Conservation (phyloP, 2,113 vertebrate species). For the Poeciliopsis prolifica region DNA sequence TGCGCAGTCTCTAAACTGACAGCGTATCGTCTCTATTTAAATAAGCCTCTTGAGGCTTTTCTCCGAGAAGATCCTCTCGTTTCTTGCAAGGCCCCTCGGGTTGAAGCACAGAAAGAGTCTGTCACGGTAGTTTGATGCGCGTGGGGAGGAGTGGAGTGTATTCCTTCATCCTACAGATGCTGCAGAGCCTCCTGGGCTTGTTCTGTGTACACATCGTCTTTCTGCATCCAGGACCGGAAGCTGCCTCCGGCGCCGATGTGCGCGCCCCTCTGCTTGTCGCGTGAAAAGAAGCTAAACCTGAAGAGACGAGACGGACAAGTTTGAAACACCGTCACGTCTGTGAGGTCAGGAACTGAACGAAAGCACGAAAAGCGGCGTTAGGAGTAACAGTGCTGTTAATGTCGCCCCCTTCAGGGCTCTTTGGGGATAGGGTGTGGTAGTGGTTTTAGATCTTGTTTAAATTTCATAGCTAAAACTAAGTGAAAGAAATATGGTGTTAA, state of each 20-base stretch:
- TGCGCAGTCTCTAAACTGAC: not conserved
- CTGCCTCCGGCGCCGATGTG: conserved; percentile 75
- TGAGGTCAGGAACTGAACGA: not conserved
- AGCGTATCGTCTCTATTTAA: not conserved
- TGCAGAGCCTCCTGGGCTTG: conserved; percentile 95
- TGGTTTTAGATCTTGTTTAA: too few relatives aligned
- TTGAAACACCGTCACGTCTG: not conserved
- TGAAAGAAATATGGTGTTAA: too few relatives aligned
- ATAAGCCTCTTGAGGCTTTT: not conserved
- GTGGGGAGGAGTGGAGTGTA: conserved; percentile 18
- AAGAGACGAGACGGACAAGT: not conserved
- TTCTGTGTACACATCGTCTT: conserved; percentile 88
- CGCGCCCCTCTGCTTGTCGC: conserved; percentile 86
- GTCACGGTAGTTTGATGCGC: conserved; percentile 21
- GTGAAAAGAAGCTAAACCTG: conserved; percentile 99
- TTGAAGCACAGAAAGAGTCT: conserved; percentile 19
- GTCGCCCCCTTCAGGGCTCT: too few relatives aligned
- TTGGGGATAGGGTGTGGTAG: too few relatives aligned
- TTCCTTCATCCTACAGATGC: conserved; percentile 83
- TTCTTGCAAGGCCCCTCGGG: conserved; percentile 7
- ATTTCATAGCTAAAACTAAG: too few relatives aligned
- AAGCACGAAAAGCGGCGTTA: conserved; percentile 19
- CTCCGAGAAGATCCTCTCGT: not conserved
- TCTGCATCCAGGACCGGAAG: conserved; percentile 84
- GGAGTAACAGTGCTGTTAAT: not conserved